Evolutionary conservation across 2,113 vertebrate species (phyloP).

Genomic region (Eclectus roratus): DNA sequence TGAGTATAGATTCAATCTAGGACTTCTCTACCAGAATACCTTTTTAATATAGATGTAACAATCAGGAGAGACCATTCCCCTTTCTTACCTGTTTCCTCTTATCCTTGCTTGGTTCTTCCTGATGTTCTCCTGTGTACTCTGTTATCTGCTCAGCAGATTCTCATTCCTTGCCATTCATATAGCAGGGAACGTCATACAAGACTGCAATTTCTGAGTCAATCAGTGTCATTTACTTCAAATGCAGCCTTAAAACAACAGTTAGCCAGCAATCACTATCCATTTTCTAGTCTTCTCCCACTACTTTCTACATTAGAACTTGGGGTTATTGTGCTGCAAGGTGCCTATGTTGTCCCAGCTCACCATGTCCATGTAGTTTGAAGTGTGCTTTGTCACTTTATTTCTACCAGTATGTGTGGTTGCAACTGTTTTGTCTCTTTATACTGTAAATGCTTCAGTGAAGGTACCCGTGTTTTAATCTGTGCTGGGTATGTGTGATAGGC

Average conservation of each 20-base stretch:
- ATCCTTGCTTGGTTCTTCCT: background rate
- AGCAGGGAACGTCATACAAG: background rate
- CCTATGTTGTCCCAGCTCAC: background rate
- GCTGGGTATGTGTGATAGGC: too few relatives aligned
- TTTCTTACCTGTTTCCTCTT: background rate
- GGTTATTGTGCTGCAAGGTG: background rate
- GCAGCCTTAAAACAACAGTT: background rate
- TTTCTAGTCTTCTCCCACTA: background rate
- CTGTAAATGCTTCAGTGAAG: background rate
- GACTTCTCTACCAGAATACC: background rate
- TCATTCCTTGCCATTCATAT: fast-evolving
- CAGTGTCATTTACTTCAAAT: background rate
- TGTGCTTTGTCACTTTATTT: background rate
- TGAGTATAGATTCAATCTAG: background rate
- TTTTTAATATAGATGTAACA: background rate
- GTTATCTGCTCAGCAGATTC: background rate
- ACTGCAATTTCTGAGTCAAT: background rate
- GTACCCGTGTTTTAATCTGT: background rate
- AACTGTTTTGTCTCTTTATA: background rate
- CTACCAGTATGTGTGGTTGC: background rate
- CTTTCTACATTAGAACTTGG: background rate
- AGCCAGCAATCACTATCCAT: background rate
- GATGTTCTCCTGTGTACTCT: background rate
- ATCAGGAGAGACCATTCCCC: background rate
- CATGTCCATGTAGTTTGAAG: background rate